These are phyloP conservation scores for Herpetotheres cachinnans DNA, from an alignment of 2,113 vertebrate species.

Conservation along the genomic window DNA sequence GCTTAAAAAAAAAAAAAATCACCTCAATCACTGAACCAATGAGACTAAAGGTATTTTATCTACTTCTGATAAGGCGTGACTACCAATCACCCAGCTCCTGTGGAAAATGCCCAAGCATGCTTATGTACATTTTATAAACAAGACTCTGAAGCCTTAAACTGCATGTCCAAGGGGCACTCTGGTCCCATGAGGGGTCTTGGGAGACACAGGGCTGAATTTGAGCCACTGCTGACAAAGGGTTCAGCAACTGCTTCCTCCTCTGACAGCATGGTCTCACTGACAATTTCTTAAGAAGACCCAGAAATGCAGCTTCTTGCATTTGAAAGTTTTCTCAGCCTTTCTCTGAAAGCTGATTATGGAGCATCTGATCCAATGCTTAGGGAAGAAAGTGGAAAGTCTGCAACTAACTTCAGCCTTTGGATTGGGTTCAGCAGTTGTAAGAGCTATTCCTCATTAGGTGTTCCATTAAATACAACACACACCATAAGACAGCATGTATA, in stretches of 20 bases:
- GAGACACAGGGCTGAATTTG: neutral
- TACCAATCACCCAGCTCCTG: fast-evolving
- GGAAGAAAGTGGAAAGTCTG: neutral
- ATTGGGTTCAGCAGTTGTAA: neutral
- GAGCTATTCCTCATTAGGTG: neutral
- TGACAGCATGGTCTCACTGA: neutral
- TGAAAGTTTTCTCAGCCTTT: neutral
- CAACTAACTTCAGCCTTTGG: neutral
- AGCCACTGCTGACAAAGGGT: neutral
- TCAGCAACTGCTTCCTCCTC: neutral
- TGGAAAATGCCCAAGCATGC: neutral
- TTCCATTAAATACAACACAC: neutral
- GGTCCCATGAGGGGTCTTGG: neutral
- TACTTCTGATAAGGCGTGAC: fast-evolving
- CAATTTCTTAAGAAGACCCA: neutral
- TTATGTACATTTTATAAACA: neutral
- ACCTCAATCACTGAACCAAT: neutral
- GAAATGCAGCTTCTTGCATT: neutral
- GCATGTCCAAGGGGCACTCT: neutral
- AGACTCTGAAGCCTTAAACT: neutral
- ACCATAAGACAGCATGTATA: neutral
- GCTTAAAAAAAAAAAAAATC: neutral
- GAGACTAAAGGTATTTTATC: neutral
- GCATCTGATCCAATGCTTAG: neutral
- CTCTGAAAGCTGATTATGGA: neutral